Evolutionary conservation across 1,140 invertebrate genomes (phyloP).

Genomic region (Eumaeus atala): DNA sequence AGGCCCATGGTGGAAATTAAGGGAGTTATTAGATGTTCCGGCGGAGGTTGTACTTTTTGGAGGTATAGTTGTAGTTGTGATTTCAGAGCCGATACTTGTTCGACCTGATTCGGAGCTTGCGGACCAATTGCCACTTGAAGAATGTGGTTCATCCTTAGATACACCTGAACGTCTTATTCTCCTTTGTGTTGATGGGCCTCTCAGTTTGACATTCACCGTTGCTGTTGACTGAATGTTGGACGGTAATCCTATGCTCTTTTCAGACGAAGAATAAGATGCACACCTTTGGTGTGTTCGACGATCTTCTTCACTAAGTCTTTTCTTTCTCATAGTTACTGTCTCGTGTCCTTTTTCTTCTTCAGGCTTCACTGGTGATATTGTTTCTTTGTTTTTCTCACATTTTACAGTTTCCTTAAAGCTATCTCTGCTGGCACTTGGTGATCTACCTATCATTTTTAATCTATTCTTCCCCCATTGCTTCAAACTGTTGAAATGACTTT

Average conservation of each 20-base stretch:
- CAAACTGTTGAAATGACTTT: slow-evolving; percentile 86
- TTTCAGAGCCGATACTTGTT: slow-evolving; percentile 87
- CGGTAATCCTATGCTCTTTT: slow-evolving; percentile 78
- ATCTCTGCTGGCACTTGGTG: slow-evolving; percentile 67
- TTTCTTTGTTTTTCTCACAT: slow-evolving; percentile 56
- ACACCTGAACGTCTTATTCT: slow-evolving; percentile 75
- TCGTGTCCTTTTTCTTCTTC: slow-evolving; percentile 79
- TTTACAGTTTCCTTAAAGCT: slow-evolving; percentile 65
- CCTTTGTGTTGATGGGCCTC: slow-evolving; percentile 80
- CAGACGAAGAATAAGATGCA: slow-evolving; percentile 83
- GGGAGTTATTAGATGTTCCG: slow-evolving; percentile 79
- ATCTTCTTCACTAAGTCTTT: slow-evolving; percentile 69
- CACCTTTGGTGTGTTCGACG: slow-evolving; percentile 81
- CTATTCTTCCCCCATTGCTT: slow-evolving; percentile 88
- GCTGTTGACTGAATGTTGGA: slow-evolving; percentile 71
- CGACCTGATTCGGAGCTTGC: slow-evolving; percentile 91
- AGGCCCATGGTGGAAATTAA: slow-evolving; percentile 77
- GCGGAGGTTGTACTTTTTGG: slow-evolving; percentile 80
- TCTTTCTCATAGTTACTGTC: slow-evolving; percentile 76
- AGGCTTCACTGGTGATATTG: slow-evolving; percentile 53
- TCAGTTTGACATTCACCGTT: slow-evolving; percentile 81
- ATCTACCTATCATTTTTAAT: slow-evolving; percentile 82
- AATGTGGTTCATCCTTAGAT: slow-evolving; percentile 85
- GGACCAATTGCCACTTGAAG: slow-evolving; percentile 95
- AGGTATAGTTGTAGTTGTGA: slow-evolving; percentile 82